Base-by-base conservation (phyloP, 2,113 vertebrate species). In the Scomber scombrus region DNA sequence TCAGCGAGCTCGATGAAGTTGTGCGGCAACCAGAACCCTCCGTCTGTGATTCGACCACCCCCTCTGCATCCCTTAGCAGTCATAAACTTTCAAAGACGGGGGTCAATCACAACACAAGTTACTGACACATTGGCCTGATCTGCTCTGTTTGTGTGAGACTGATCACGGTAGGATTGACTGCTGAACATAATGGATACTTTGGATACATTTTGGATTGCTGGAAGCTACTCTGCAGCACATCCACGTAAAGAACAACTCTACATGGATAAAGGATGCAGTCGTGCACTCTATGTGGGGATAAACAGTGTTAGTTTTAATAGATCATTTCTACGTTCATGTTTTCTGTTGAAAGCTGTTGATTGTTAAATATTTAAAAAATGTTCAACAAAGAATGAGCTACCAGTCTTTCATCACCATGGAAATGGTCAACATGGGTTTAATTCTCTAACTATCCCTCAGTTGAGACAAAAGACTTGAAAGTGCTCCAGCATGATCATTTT, bases 1-100 rank as follows among this genome's bases (percentile, higher is more conserved):
- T 99, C 93, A 90, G 81, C 43, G 95, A 98, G 75, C 95, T 98
- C 4, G 98, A 99, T 29, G 96, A 96, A 45, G 94, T 94, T 1
- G 92, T 95, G 4, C 90, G 87, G 66, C 94, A 93, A 54, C 84
- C 92, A 0, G 93, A 95, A 16, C 64, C 89, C 8, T 76, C 84
- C 0, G 40, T 68, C 60, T 94, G 85, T 88, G 85, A 89, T 82
- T 88, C 78, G 1, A 74, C 71, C 68, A 67, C 85, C 54, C 56
- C 85, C 0, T 78, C 84, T 0, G 57, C 80, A 0, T 57, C 80
- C 11, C 43, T 58, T 16, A 50, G 51, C 1, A 58, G 66, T 74
- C 87, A 88, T 71, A 92, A 92, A 90, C 82, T 84, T 57, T 86
- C 80, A 80, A 90, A 92, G 75, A 83, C 82, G 0, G 75, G 56